phyloP scores from a whole-genome alignment of 2,113 vertebrate genomes.

The Cephalopholis sonnerati region DNA sequence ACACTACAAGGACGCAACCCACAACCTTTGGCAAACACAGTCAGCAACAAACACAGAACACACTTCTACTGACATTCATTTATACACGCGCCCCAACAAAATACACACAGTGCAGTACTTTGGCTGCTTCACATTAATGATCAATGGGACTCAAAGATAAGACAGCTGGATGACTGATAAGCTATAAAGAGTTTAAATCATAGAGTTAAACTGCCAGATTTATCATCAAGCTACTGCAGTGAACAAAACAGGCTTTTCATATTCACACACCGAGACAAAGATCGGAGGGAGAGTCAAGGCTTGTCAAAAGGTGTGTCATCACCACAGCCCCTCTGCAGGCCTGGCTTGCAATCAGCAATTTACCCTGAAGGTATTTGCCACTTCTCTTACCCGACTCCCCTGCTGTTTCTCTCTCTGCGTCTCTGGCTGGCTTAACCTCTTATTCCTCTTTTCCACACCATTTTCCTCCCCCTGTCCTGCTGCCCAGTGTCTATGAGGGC shows the following conservation, averaged over 20 bases:
- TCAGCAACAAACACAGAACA: not conserved
- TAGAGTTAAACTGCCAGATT: slow-evolving; percentile 14
- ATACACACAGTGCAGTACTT: slow-evolving; percentile 39
- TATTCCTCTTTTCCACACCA: slow-evolving; percentile 55
- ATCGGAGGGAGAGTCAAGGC: slow-evolving; percentile 63
- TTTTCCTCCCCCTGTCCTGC: slow-evolving; percentile 49
- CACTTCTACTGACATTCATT: not conserved
- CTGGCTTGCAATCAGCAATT: slow-evolving; percentile 54
- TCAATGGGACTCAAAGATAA: slow-evolving; percentile 64
- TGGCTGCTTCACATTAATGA: slow-evolving; percentile 65
- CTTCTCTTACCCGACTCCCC: slow-evolving; percentile 57
- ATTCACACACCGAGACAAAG: slow-evolving; percentile 49
- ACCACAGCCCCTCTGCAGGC: slow-evolving; percentile 36
- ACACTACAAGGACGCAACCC: not conserved
- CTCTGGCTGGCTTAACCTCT: slow-evolving; percentile 56
- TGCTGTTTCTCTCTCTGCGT: slow-evolving; percentile 51
- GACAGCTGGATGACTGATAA: slow-evolving; percentile 37
- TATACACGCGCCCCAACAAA: not conserved
- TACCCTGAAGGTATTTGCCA: slow-evolving; percentile 66
- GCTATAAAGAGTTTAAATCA: slow-evolving; percentile 52
- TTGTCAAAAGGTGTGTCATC: slow-evolving; percentile 74
- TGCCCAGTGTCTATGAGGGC: slow-evolving; percentile 46
- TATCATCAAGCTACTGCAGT: slow-evolving; percentile 37
- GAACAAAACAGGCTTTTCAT: slow-evolving; percentile 41
- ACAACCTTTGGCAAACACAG: slow-evolving; percentile 28